Conservation (phyloP, 2,113 vertebrate genomes). For the Eurystomus gularis region DNA sequence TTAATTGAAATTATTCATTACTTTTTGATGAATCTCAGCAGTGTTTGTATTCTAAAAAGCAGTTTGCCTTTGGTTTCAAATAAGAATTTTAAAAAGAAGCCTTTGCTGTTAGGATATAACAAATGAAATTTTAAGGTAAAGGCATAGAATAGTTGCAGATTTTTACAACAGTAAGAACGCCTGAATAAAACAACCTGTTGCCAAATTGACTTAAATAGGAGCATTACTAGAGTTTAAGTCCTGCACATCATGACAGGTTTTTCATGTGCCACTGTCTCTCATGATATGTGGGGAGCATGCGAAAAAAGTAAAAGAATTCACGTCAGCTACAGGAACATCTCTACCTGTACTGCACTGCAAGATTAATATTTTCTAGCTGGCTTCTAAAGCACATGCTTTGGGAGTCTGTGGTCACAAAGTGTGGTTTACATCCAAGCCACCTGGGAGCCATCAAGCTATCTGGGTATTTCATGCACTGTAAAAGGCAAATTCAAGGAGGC, state of each 20-base stretch:
- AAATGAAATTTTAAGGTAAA: neutral
- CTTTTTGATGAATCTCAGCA: constrained; percentile 5
- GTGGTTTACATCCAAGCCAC: no score
- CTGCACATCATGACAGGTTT: neutral
- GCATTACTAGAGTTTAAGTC: neutral
- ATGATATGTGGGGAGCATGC: neutral
- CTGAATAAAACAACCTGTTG: neutral
- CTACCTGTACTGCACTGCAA: neutral
- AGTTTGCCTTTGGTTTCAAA: neutral
- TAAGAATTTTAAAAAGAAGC: neutral
- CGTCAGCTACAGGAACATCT: neutral
- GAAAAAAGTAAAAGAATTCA: neutral
- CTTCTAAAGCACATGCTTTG: neutral
- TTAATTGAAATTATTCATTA: constrained; percentile 43
- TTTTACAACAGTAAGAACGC: neutral
- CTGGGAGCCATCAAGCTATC: neutral
- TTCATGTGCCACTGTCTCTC: neutral
- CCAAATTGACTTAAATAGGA: neutral
- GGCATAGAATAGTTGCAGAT: neutral
- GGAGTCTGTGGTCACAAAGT: neutral
- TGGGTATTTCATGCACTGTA: neutral
- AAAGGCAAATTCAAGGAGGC: neutral
- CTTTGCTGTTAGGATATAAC: neutral
- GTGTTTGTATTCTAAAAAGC: neutral
- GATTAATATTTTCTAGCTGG: neutral